Evolutionary conservation across 2,113 vertebrate genomes (phyloP).

Genomic region (Sceloporus tristichus): DNA sequence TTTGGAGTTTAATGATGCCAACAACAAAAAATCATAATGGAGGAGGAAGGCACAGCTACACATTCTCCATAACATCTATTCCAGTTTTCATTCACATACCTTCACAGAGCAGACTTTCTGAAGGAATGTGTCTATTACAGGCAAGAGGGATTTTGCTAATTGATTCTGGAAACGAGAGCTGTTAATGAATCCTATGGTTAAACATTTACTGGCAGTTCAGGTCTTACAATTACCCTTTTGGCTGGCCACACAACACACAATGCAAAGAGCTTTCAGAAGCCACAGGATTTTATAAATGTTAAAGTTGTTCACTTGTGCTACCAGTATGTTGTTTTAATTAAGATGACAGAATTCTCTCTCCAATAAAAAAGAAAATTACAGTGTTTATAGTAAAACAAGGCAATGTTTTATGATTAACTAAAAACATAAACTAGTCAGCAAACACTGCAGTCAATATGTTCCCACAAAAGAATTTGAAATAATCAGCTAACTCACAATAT

Average conservation of each 20-base stretch:
- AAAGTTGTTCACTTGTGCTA: constrained; percentile 49
- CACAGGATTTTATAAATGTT: constrained; percentile 44
- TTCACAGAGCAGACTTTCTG: not conserved
- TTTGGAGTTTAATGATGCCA: too few species aligned
- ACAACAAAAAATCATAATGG: too few species aligned
- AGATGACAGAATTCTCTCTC: constrained; percentile 54
- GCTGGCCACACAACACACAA: constrained; percentile 24
- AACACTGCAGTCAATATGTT: constrained; percentile 39
- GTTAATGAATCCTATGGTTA: constrained; percentile 31
- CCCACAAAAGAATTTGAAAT: constrained; percentile 43
- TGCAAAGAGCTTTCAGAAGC: constrained; percentile 44
- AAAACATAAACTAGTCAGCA: constrained; percentile 56
- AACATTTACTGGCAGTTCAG: constrained; percentile 33
- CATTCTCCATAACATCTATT: not conserved
- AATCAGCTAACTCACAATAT: not conserved
- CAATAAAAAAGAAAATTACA: constrained; percentile 39
- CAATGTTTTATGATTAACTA: constrained; percentile 53
- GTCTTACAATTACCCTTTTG: constrained; percentile 37
- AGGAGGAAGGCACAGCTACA: too few species aligned
- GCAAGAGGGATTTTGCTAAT: constrained; percentile 43
- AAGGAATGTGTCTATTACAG: constrained; percentile 27
- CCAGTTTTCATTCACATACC: not conserved
- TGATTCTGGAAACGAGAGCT: constrained; percentile 26
- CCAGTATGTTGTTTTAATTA: constrained; percentile 59
- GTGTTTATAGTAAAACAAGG: constrained; percentile 43